Percentiles rank a stretch among this genome's conserved stretches.
These are phyloP conservation scores for Xiphias gladius DNA, from an alignment of 2,113 vertebrate species.

Conservation along the genomic window DNA sequence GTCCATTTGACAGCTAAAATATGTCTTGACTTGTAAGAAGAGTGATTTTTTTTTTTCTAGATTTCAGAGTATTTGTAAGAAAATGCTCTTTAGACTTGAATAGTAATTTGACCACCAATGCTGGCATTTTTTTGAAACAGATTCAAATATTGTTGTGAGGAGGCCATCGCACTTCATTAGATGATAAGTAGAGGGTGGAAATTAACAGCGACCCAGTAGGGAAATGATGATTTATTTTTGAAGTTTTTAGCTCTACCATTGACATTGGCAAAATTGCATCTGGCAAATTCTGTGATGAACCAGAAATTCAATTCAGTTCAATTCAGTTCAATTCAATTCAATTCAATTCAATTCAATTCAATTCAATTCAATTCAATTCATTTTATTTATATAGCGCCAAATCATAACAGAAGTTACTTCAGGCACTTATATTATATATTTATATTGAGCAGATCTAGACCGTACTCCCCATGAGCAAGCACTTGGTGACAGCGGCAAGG, in stretches of 20 bases:
- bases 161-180: slow-evolving; percentile 9
- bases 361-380: no score
- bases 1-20: slow-evolving; percentile 20
- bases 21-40: slow-evolving; percentile 10
- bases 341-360: no score
- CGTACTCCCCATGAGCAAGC: no score
- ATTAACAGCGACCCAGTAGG: slow-evolving; percentile 1
- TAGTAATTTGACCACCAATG: not conserved
- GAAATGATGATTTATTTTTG: not conserved
- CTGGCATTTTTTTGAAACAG: not conserved
- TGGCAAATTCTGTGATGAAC: not conserved
- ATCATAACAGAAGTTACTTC: no score
- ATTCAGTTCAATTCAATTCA: no score
- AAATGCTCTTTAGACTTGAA: not conserved
- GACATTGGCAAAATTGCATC: not conserved
- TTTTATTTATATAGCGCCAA: no score
- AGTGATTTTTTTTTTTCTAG: not conserved
- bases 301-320: no score
- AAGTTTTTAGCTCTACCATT: not conserved
- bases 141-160: not conserved
- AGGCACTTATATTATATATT: no score
- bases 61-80: slow-evolving; percentile 13
- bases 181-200: slow-evolving; percentile 5
- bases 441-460: no score
- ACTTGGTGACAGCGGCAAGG: no score